Percentiles rank a stretch among this genome's conserved stretches.
phyloP scores from a whole-genome alignment of 92 coral and sea anemone genomes.

The Desmophyllum pertusum region DNA sequence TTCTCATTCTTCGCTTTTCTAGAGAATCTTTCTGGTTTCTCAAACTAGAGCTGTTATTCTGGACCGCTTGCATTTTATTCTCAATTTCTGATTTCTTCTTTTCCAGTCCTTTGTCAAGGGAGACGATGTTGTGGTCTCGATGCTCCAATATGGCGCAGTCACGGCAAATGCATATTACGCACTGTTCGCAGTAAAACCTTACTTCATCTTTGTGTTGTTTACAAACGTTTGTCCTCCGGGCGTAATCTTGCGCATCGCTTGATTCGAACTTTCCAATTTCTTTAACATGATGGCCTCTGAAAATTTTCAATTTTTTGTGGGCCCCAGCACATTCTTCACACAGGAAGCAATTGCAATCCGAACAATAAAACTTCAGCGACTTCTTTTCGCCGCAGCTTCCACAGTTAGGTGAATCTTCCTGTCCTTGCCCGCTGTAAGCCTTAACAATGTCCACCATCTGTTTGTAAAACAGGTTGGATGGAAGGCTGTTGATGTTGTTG shows the following conservation, averaged over 20 bases:
- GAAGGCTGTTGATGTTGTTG: constrained; percentile 15
- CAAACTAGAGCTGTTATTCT: neutral
- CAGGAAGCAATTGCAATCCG: constrained; percentile 15
- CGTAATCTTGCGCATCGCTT: constrained; percentile 34
- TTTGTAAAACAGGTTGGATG: constrained; percentile 21
- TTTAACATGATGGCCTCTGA: constrained; percentile 4
- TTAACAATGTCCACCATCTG: constrained; percentile 27
- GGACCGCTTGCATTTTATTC: neutral
- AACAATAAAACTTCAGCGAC: constrained; percentile 22
- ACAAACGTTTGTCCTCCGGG: constrained; percentile 13
- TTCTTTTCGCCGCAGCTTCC: constrained; percentile 18
- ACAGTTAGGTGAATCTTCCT: neutral
- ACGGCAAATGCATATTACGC: constrained; percentile 49
- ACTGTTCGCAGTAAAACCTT: constrained; percentile 43
- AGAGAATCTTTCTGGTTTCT: neutral
- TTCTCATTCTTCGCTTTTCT: neutral
- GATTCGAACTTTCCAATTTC: constrained; percentile 27
- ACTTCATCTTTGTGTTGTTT: constrained; percentile 44
- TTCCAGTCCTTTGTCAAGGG: constrained; percentile 15
- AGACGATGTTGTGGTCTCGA: constrained; percentile 38
- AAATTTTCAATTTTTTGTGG: neutral
- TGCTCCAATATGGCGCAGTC: constrained; percentile 60
- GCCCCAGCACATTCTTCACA: constrained; percentile 8
- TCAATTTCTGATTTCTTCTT: constrained; percentile 19
- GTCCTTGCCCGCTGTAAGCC: constrained; percentile 23